These are phyloP conservation scores for Anas platyrhynchos DNA, from an alignment of 2,113 vertebrate genomes.

Conservation along the genomic window DNA sequence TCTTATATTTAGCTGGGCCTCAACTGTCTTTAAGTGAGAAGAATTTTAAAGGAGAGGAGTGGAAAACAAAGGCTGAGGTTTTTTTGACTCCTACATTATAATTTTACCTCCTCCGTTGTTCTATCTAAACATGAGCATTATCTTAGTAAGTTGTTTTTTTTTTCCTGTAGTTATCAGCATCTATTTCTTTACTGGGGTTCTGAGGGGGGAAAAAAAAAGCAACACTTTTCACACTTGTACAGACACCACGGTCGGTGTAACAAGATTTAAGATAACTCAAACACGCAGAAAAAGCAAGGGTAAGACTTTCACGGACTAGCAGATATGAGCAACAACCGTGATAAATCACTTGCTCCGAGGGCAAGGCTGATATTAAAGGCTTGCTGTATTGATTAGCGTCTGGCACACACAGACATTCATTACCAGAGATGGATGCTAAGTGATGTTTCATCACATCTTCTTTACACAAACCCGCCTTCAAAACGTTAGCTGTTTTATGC, in stretches of 20 bases:
- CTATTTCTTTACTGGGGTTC: background rate
- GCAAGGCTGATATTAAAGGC: conserved; percentile 46
- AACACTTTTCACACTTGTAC: background rate
- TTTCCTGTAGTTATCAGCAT: accelerated
- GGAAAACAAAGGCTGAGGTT: background rate
- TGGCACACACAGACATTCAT: conserved; percentile 49
- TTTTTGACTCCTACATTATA: background rate
- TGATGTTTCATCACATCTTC: background rate
- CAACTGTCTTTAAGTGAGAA: background rate
- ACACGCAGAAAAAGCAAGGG: background rate
- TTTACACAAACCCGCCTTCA: background rate
- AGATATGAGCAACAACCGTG: conserved; percentile 12
- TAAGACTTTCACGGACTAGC: background rate
- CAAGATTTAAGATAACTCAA: background rate
- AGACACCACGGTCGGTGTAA: accelerated
- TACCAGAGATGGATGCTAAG: conserved; percentile 29
- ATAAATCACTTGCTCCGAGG: conserved; percentile 50
- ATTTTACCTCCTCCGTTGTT: background rate
- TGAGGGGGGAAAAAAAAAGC: background rate
- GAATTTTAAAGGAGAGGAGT: background rate
- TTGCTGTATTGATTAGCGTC: conserved; percentile 58
- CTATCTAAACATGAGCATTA: accelerated
- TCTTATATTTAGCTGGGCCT: background rate
- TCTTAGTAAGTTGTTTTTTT: accelerated
- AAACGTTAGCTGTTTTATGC: background rate